Evolutionary conservation across 2,113 vertebrate species (phyloP).

Genomic region (Mungos mungo): DNA sequence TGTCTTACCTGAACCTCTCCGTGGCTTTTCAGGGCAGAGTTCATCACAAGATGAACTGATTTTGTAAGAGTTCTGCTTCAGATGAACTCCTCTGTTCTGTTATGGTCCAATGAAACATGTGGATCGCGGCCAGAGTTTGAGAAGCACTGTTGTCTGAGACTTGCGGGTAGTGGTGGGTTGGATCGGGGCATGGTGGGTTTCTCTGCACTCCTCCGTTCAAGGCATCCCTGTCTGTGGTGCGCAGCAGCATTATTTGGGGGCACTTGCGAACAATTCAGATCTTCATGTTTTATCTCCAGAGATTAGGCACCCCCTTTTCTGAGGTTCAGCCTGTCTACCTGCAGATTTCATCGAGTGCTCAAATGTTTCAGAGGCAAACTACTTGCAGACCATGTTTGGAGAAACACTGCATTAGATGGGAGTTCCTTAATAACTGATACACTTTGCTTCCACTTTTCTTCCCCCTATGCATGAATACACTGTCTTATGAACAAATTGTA

Average conservation of each 20-base stretch:
- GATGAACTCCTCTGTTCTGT: neutral
- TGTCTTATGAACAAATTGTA: neutral
- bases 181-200: rapidly evolving
- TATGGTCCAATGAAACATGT: neutral
- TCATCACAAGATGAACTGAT: too few relatives aligned
- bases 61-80: neutral
- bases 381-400: neutral
- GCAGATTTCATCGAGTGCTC: neutral
- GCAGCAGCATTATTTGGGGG: rapidly evolving
- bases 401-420: neutral
- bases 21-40: neutral
- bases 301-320: neutral
- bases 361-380: neutral
- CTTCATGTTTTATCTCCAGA: neutral
- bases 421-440: neutral
- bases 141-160: neutral
- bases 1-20: neutral
- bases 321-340: neutral
- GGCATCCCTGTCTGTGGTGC: neutral
- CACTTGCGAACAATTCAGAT: neutral
- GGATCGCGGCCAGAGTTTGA: neutral
- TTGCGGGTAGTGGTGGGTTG: neutral
- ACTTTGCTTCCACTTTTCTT: neutral
- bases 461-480: neutral
- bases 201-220: neutral